A percentile compares a stretch with the other conserved stretches of the same genome.
phyloP scores from a whole-genome alignment of 2,113 vertebrate genomes.

The Mola mola region DNA sequence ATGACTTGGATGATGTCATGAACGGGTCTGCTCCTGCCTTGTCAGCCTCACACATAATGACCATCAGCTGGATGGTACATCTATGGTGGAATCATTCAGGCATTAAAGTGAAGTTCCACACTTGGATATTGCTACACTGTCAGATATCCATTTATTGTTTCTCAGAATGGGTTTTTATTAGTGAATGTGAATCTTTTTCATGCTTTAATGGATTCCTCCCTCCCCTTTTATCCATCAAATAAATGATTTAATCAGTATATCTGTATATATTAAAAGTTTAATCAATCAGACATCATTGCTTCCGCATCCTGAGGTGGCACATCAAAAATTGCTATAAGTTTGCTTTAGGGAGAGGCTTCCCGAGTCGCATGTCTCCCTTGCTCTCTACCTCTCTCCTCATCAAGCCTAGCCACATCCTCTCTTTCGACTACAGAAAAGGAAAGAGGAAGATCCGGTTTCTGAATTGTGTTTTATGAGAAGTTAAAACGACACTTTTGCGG shows the following conservation, averaged over 20 bases:
- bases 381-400: slow-evolving; percentile 66
- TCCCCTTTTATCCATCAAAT: neutral
- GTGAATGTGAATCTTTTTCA: neutral
- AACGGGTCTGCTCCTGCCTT: slow-evolving; percentile 23
- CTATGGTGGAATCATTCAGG: slow-evolving; percentile 19
- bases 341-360: slow-evolving; percentile 43
- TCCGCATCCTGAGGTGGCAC: slow-evolving; percentile 18
- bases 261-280: neutral
- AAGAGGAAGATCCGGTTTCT: slow-evolving; percentile 79
- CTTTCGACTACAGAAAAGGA: slow-evolving; percentile 61
- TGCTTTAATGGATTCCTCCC: neutral
- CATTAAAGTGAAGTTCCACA: slow-evolving; percentile 19
- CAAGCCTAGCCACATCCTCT: slow-evolving; percentile 76
- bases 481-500: slow-evolving; percentile 76
- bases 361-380: slow-evolving; percentile 36
- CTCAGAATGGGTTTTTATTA: neutral
- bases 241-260: too few species aligned
- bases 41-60: slow-evolving; percentile 10
- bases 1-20: slow-evolving; percentile 58
- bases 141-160: slow-evolving; percentile 7
- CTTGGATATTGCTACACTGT: slow-evolving; percentile 1
- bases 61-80: slow-evolving; percentile 16
- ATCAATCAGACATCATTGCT: neutral
- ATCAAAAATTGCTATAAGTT: slow-evolving; percentile 36
- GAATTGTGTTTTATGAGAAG: slow-evolving; percentile 77